phyloP scores from a whole-genome alignment of 2,797 vertebrate species.

The Neostethus bicornis region DNA sequence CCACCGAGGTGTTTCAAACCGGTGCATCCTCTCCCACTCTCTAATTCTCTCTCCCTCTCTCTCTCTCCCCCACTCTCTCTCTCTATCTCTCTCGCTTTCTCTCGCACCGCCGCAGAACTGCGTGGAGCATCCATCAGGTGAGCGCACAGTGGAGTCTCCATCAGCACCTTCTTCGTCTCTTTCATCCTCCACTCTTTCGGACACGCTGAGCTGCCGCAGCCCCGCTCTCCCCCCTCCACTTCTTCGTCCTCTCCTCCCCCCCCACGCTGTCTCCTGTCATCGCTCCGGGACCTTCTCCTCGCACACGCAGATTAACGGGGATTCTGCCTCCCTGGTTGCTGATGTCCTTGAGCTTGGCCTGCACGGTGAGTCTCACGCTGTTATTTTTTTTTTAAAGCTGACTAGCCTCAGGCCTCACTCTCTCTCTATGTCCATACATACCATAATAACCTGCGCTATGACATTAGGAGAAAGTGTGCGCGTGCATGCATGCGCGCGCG shows the following conservation, averaged over 20 bases:
- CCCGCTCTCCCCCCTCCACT: slow-evolving; percentile 26
- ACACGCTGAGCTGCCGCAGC: slow-evolving; percentile 48
- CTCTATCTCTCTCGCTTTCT: slow-evolving; percentile 33
- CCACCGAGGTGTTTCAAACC: slow-evolving; percentile 61
- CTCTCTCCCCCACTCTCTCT: slow-evolving; percentile 20
- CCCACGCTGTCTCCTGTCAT: slow-evolving; percentile 60
- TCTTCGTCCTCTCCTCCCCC: no score
- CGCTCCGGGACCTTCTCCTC: slow-evolving; percentile 60
- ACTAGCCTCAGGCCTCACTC: no score
- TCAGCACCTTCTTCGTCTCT: slow-evolving; percentile 62
- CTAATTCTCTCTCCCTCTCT: slow-evolving; percentile 22
- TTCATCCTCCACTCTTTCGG: slow-evolving; percentile 49
- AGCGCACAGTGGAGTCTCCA: slow-evolving; percentile 72
- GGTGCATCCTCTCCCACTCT: slow-evolving; percentile 46
- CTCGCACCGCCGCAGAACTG: slow-evolving; percentile 64
- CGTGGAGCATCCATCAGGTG: slow-evolving; percentile 65
- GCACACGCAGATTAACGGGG: slow-evolving; percentile 71
- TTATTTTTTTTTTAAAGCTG: no score
- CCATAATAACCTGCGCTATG: slow-evolving; percentile 44
- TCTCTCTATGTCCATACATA: no score
- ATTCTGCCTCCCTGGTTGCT: slow-evolving; percentile 74
- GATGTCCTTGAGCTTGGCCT: slow-evolving; percentile 87
- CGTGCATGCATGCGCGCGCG: slow-evolving; percentile 7
- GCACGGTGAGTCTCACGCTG: slow-evolving; percentile 76
- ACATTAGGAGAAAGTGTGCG: slow-evolving; percentile 43